A percentile compares a stretch with the other conserved stretches of the same genome.
These are phyloP conservation scores for Lacerta bilineata DNA, from an alignment of 2,797 vertebrate genomes.

Conservation along the genomic window DNA sequence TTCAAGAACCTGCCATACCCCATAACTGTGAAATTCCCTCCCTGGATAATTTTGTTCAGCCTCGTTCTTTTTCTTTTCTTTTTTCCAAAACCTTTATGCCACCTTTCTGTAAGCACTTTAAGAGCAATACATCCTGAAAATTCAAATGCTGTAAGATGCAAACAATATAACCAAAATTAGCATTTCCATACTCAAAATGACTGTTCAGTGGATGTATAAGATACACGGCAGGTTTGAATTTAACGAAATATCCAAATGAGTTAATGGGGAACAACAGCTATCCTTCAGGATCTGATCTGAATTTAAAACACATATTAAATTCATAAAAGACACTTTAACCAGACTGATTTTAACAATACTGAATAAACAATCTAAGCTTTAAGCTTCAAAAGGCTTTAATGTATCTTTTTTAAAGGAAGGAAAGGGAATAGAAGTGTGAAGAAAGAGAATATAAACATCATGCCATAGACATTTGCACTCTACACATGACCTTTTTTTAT, in stretches of 20 bases:
- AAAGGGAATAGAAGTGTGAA: constrained; percentile 45
- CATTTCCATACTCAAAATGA: background rate
- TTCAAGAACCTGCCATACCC: background rate
- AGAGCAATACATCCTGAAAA: background rate
- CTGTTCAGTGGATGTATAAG: background rate
- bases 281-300: background rate
- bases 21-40: background rate
- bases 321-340: constrained; percentile 37
- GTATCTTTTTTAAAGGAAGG: constrained; percentile 53
- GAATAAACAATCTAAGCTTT: constrained; percentile 66
- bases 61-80: background rate
- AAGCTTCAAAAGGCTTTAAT: constrained; percentile 62
- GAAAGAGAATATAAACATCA: constrained; percentile 62
- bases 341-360: constrained; percentile 48
- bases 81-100: background rate
- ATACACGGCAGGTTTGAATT: background rate
- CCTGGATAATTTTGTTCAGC: background rate
- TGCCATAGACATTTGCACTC: constrained; percentile 45
- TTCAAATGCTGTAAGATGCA: background rate
- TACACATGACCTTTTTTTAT: constrained; percentile 60
- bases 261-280: background rate
- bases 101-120: background rate
- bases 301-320: background rate
- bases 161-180: background rate
- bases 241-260: background rate